Conservation (phyloP, 2,888 invertebrate genomes). For the Melanargia galathea region DNA sequence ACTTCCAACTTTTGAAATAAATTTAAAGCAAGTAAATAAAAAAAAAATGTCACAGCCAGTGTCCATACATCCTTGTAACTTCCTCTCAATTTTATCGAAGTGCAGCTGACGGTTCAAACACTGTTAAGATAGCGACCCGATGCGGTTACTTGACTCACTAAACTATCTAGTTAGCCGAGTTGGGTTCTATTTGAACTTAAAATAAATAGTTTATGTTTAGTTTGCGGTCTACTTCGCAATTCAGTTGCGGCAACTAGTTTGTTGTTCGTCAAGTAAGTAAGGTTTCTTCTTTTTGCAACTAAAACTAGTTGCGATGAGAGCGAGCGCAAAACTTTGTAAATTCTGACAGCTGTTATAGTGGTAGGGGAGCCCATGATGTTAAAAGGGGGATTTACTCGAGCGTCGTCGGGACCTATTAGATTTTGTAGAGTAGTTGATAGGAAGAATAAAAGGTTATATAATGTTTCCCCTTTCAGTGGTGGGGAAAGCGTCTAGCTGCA, state of each 20-base stretch:
- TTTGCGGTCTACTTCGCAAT: slow-evolving; percentile 4
- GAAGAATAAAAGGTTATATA: too few relatives aligned
- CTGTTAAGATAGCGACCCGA: slow-evolving; percentile 25
- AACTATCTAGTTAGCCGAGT: slow-evolving; percentile 19
- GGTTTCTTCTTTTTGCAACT: slow-evolving; percentile 1
- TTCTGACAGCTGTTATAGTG: neutral
- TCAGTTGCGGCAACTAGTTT: slow-evolving; percentile 10
- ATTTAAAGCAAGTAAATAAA: too few relatives aligned
- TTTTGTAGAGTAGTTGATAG: too few relatives aligned
- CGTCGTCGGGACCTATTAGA: too few relatives aligned
- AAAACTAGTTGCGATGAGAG: neutral
- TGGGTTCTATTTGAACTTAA: slow-evolving; percentile 12
- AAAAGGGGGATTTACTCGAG: too few relatives aligned
- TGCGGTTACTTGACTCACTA: slow-evolving; percentile 25
- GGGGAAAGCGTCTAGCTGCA: too few relatives aligned
- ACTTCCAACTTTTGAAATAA: neutral
- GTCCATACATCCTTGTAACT: slow-evolving; percentile 7
- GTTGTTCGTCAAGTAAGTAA: neutral
- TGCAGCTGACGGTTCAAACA: slow-evolving; percentile 21
- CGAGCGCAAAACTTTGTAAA: neutral
- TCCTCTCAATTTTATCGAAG: slow-evolving; percentile 22
- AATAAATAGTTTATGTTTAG: slow-evolving; percentile 17
- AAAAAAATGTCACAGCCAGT: neutral
- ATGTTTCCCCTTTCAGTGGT: too few relatives aligned
- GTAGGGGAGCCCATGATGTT: too few relatives aligned